Percentiles rank a stretch among this genome's conserved stretches.
Conservation (phyloP, 1,140 invertebrate genomes). For the Lanistes nyassanus region DNA sequence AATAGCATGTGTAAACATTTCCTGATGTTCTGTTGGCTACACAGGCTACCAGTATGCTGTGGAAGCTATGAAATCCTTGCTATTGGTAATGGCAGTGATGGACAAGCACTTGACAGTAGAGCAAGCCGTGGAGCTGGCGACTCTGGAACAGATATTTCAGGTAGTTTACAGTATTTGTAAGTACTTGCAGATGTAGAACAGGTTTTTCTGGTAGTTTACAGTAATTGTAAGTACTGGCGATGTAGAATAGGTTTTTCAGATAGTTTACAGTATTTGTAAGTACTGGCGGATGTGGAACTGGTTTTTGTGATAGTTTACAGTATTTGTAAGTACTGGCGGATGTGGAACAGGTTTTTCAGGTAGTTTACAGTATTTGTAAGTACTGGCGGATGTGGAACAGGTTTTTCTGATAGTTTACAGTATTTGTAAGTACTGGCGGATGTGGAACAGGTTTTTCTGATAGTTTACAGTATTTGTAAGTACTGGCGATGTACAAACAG, state of each 20-base stretch:
- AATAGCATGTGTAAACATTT: no score
- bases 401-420: slow-evolving; percentile 80
- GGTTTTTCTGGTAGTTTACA: no score
- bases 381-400: slow-evolving; percentile 85
- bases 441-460: no score
- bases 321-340: slow-evolving; percentile 74
- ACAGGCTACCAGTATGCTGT: slow-evolving; percentile 86
- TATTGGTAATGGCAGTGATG: slow-evolving; percentile 83
- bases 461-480: no score
- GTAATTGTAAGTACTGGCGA: no score
- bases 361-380: slow-evolving; percentile 56
- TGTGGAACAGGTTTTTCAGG: slow-evolving; percentile 92
- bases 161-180: slow-evolving; percentile 66
- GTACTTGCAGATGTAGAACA: no score
- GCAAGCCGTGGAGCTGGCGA: slow-evolving; percentile 83
- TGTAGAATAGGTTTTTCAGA: no score
- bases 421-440: neutral
- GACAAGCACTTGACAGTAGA: slow-evolving; percentile 81
- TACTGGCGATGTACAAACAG: no score
- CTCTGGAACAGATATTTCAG: slow-evolving; percentile 92
- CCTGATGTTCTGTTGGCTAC: no score
- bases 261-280: no score
- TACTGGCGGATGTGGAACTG: slow-evolving; percentile 86
- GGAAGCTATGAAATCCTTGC: slow-evolving; percentile 91
- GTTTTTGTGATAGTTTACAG: slow-evolving; percentile 80